Conservation (phyloP, 2,797 vertebrate genomes). For the Choloepus didactylus region DNA sequence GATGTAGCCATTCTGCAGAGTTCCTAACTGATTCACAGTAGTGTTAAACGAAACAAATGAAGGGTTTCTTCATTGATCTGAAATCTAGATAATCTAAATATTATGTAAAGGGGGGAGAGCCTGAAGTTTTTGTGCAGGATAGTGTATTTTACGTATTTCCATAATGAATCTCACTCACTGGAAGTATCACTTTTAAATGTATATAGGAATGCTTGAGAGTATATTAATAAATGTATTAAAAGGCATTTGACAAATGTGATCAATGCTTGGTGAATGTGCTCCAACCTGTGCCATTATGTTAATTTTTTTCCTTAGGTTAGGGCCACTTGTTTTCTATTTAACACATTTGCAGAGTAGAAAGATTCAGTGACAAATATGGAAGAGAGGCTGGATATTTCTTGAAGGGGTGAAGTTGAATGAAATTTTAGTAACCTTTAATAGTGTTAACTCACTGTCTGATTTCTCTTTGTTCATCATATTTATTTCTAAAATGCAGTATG, state of each 20-base stretch:
- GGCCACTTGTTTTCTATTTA: slow-evolving; percentile 52
- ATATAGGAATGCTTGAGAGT: not conserved
- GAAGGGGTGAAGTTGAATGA: not conserved
- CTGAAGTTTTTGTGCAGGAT: not conserved
- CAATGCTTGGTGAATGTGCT: not conserved
- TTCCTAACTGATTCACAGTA: not conserved
- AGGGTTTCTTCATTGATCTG: not conserved
- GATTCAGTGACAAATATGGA: slow-evolving; percentile 3
- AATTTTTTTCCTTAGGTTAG: not conserved
- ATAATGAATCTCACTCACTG: not conserved
- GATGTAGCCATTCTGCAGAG: not conserved
- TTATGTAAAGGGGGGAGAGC: not conserved
- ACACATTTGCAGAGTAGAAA: not conserved
- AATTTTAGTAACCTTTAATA: not conserved
- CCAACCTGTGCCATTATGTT: not conserved
- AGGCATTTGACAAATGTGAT: not conserved
- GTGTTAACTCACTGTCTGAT: not conserved
- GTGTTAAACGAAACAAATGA: not conserved
- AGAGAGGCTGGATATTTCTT: slow-evolving; percentile 9
- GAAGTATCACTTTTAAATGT: not conserved
- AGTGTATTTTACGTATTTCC: not conserved
- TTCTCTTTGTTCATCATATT: not conserved
- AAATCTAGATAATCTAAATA: slow-evolving; percentile 15
- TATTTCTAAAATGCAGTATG: not conserved
- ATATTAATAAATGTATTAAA: not conserved